Percentiles rank a stretch among this genome's conserved stretches.
Conservation (phyloP, 2,113 vertebrate genomes). For the Crotalus horridus region DNA sequence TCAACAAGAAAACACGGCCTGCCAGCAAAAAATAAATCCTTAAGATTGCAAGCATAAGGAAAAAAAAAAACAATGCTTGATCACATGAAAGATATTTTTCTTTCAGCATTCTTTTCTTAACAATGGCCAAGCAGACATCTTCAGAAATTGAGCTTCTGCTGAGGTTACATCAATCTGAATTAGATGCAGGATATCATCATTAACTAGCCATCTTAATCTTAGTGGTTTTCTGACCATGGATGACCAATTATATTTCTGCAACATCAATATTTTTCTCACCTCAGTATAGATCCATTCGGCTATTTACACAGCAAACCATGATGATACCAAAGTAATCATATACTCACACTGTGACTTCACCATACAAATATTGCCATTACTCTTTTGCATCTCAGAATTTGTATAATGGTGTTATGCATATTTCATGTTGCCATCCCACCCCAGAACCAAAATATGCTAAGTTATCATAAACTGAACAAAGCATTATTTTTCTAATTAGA, state of each 20-base stretch:
- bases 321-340: not conserved
- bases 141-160: not conserved
- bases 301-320: not conserved
- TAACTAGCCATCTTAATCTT: not conserved
- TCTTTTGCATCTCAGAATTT: not conserved
- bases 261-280: not conserved
- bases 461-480: not conserved
- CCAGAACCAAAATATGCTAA: not conserved
- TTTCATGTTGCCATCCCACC: not conserved
- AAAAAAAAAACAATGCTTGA: not conserved
- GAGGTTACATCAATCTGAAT: not conserved
- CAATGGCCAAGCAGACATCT: not conserved
- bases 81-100: not conserved
- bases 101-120: not conserved
- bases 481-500: not conserved
- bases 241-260: not conserved
- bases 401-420: not conserved
- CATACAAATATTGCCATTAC: not conserved
- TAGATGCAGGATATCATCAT: not conserved
- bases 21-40: not conserved
- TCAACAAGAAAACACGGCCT: not conserved
- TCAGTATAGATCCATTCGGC: not conserved
- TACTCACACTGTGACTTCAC: not conserved
- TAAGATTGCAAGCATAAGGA: not conserved
- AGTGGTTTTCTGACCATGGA: not conserved